phyloP scores from a whole-genome alignment of 2,113 vertebrate species.

The Ailuropoda melanoleuca region DNA sequence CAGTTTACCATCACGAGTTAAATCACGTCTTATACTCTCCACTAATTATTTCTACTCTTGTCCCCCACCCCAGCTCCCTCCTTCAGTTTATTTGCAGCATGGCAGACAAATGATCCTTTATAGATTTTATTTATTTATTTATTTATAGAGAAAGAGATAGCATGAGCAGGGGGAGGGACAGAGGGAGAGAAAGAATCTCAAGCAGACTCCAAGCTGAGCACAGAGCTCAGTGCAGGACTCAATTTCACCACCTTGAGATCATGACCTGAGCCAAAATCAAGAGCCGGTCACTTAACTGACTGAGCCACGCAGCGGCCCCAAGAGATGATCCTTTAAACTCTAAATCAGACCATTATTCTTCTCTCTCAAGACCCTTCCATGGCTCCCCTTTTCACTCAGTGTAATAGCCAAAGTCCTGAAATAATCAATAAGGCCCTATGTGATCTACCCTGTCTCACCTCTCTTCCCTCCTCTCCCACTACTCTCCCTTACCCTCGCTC shows the following conservation, averaged over 20 bases:
- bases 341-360: not conserved
- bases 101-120: not conserved
- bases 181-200: too few relatives aligned
- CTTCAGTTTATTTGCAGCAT: not conserved
- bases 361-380: not conserved
- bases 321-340: not conserved
- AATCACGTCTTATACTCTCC: not conserved
- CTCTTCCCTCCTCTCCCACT: not conserved
- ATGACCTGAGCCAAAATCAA: not conserved
- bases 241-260: not conserved
- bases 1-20: not conserved
- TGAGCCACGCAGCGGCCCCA: not conserved
- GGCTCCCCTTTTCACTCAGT: not conserved
- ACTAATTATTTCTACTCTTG: not conserved
- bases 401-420: not conserved
- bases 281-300: not conserved
- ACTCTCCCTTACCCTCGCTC: not conserved
- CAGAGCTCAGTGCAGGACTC: not conserved
- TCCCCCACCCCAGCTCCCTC: not conserved
- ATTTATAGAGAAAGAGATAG: too few relatives aligned
- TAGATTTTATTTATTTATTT: too few relatives aligned
- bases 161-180: too few relatives aligned
- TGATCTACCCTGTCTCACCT: not conserved
- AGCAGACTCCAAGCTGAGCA: too few relatives aligned
- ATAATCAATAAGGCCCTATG: not conserved